Evolutionary conservation across 2,113 vertebrate species (phyloP), one percentile per base, ranked within the genome.

Genomic region (Glareola pratincola): DNA sequence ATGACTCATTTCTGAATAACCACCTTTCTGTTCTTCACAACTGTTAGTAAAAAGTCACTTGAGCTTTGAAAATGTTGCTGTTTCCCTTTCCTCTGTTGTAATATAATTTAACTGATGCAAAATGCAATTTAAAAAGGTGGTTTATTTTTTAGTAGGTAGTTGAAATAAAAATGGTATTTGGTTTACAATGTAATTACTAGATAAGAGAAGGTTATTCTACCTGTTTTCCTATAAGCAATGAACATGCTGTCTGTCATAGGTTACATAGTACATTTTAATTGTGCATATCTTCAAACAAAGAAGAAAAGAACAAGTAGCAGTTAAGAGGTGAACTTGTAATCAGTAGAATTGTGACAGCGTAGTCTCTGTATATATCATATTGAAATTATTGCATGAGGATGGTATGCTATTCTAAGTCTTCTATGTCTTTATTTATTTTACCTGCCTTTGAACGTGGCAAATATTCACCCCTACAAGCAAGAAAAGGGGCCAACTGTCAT

Each of bases 91-190:
- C 7, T 85, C 21, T 68, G 1, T 32, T 77, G 41, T 37, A 74
- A 81, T 47, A 37, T 24, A 89, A 74, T 83, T 88, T 76, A 54
- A 24, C 4, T 59, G 8, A 41, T 21, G 4, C 3, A 84, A 59
- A 4, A 22, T 0, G 1, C 8, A 67, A 47, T 41, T 71, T 51
- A 5, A 64, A 92, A 41, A n/a, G 45, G 13, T 0, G 0, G 4
- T 29, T 63, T 37, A 5, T 27, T 11, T 60, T 53, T 34, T 48
- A 7, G 50, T 78, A 47, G 8, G 7, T 41, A 66, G 8, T 11
- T 74, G 21, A 60, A 88, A 63, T 50, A 12, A 76, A 84, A 91
- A 74, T 59, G 10, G 27, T 43, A 50, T 37, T 47, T 75, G 48
- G 11, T 39, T 94, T 91, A 14, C 27, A 71, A 12, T 37, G 14